These are phyloP conservation scores for Beris chalybata DNA, from an alignment of 2,888 invertebrate species.

Conservation along the genomic window DNA sequence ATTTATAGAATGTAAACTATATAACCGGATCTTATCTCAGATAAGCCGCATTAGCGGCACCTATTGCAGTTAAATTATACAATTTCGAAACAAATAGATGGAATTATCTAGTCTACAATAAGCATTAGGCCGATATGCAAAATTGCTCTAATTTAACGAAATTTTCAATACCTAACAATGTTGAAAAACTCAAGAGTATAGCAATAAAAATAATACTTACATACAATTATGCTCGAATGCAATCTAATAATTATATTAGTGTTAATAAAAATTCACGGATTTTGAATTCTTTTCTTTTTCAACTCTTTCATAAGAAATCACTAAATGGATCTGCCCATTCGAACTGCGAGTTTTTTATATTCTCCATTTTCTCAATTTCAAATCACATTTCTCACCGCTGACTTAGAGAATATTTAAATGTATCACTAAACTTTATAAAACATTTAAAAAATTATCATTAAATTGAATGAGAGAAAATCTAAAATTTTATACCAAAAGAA, in stretches of 20 bases:
- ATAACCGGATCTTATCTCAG: too few relatives aligned
- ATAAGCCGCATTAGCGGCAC: too few relatives aligned
- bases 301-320: slow-evolving; percentile 23
- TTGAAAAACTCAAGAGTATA: too few relatives aligned
- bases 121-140: too few relatives aligned
- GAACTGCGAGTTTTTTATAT: slow-evolving; percentile 17
- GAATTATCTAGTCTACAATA: too few relatives aligned
- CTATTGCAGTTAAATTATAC: too few relatives aligned
- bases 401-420: neutral
- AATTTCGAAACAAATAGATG: too few relatives aligned
- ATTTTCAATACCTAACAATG: neutral
- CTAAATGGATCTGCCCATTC: slow-evolving; percentile 9
- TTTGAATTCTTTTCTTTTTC: neutral
- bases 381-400: slow-evolving; percentile 7
- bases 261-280: neutral
- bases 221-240: too few relatives aligned
- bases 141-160: neutral
- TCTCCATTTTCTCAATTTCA: slow-evolving; percentile 5
- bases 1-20: too few relatives aligned
- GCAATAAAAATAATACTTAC: too few relatives aligned
- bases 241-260: too few relatives aligned
- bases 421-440: slow-evolving; percentile 4
- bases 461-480: neutral
- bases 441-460: slow-evolving; percentile 1
- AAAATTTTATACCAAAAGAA: slow-evolving; percentile 12